phyloP scores from a whole-genome alignment of 1,140 invertebrate species.

The Drusus annulatus region DNA sequence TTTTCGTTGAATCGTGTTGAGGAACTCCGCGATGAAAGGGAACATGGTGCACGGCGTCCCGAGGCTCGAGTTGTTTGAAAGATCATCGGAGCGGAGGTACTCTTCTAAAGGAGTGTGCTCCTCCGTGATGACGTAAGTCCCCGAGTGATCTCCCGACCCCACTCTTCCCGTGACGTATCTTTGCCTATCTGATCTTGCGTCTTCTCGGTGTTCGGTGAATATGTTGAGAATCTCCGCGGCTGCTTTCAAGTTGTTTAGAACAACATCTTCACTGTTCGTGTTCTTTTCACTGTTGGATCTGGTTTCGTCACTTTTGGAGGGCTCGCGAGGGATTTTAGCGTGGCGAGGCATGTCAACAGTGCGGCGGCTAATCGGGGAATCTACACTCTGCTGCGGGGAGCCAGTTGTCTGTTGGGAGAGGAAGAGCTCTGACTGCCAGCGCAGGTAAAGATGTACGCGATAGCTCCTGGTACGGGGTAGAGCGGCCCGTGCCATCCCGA shows the following conservation, averaged over 20 bases:
- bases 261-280: not conserved
- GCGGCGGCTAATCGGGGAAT: too few species aligned
- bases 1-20: not conserved
- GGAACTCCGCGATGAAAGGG: not conserved
- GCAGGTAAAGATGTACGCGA: conserved; percentile 7
- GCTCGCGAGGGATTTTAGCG: too few species aligned
- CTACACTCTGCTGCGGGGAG: too few species aligned
- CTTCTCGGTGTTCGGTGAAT: not conserved
- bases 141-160: not conserved
- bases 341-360: too few species aligned
- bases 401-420: not conserved
- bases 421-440: not conserved
- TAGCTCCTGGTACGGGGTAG: conserved; percentile 13
- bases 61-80: too few species aligned
- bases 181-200: not conserved
- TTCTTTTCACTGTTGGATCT: not conserved
- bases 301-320: not conserved
- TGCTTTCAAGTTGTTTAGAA: not conserved
- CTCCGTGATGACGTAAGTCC: not conserved
- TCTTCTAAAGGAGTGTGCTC: not conserved
- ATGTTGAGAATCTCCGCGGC: not conserved
- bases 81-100: not conserved
- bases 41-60: not conserved
- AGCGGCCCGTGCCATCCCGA: not conserved
- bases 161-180: not conserved